Base-by-base conservation (phyloP, 2,113 vertebrate species). In the Centropus unirufus region DNA sequence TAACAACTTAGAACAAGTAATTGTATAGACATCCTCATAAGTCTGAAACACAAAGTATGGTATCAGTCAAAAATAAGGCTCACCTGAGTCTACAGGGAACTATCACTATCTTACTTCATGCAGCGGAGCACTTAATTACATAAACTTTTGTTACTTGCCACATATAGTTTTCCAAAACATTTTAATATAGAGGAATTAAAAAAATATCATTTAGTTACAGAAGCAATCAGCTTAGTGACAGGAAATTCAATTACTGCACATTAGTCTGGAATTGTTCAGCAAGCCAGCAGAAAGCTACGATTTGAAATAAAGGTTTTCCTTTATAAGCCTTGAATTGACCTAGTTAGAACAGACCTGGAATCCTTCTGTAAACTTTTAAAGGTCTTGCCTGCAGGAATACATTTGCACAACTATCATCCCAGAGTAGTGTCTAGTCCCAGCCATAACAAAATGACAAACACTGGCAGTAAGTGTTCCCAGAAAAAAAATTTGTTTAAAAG, bases 351-450 rank as follows among this genome's bases (percentile, higher is more conserved):
- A 93, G 68, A 88, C 59, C 39, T 3, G 9, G 51, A 97, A 92
- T 93, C 72, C 39, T 92, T 89, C 76, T 72, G 70, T 95, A 95
- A 97, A 95, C 94, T 97, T 92, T 85, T 77, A 93, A 92, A 94
- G 86, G 86, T 94, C 89, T 93, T 4, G 58, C 39, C 86, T 67
- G 64, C 27, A 94, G 68, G 39, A 90, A 88, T 32, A 76, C 34
- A 42, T 92, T 83, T 86, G 76, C 46, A 92, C 40, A 73, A 55
- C 67, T 80, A 61, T 76, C 51, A 88, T 74, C 27, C 14, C 0
- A 3, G 47, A 86, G 64, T 11, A 74, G 55, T 51, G 39, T 78
- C 79, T 77, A 89, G 42, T 83, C 76, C 52, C 63, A 75, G 30
- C 68, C 92, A 17, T 81, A 83, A 92, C 57, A 91, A 92, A 89